Evolutionary conservation across 2,888 invertebrate genomes (phyloP).

Genomic region (Lobophora halterata): DNA sequence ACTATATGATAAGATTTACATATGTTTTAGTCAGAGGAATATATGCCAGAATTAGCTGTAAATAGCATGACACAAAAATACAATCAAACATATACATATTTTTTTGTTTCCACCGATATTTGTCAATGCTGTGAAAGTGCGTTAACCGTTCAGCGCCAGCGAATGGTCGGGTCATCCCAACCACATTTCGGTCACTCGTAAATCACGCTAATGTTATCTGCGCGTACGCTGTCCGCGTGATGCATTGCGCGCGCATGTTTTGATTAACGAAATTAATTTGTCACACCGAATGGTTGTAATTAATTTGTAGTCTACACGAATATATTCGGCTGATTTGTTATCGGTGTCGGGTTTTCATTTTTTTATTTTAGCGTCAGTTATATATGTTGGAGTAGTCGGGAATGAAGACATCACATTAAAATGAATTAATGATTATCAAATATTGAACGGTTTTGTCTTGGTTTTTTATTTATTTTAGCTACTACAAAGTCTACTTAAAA

Average conservation of each 20-base stretch:
- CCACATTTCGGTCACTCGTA: slow-evolving; percentile 55
- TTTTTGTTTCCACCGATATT: slow-evolving; percentile 36
- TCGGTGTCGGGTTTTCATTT: slow-evolving; percentile 11
- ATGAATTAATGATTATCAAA: slow-evolving; percentile 1
- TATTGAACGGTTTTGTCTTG: background rate
- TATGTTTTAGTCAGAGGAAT: no score
- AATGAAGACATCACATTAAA: slow-evolving; percentile 15
- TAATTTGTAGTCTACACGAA: slow-evolving; percentile 52
- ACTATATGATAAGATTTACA: no score
- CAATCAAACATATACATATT: slow-evolving; percentile 16
- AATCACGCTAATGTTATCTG: slow-evolving; percentile 74
- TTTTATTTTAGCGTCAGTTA: slow-evolving; percentile 12
- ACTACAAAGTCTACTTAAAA: no score
- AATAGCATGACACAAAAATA: slow-evolving; percentile 7
- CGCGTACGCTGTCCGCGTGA: slow-evolving; percentile 65
- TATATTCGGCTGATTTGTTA: slow-evolving; percentile 32
- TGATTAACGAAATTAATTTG: slow-evolving; percentile 79
- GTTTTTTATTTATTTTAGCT: background rate
- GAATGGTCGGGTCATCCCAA: slow-evolving; percentile 28
- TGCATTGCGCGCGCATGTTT: slow-evolving; percentile 66
- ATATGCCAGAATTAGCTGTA: background rate
- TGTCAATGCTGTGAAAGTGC: slow-evolving; percentile 45
- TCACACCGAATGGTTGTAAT: slow-evolving; percentile 56
- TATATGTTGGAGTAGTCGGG: slow-evolving; percentile 8
- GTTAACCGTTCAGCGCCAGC: slow-evolving; percentile 40